Conservation (phyloP, 2,113 vertebrate genomes). For the Otocyon megalotis region DNA sequence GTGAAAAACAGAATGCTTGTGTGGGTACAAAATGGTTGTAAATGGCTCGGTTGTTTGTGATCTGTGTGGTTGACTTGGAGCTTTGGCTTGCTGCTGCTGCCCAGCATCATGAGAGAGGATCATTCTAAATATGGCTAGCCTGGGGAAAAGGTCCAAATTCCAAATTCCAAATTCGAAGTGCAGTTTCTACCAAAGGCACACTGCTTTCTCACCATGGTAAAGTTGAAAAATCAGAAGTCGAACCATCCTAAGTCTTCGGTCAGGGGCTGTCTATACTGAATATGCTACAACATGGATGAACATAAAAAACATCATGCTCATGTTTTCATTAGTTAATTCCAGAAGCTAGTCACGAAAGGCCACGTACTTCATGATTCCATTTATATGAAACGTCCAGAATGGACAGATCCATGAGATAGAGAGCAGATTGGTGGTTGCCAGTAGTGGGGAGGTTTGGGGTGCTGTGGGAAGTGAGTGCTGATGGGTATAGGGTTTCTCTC, state of each 20-base stretch:
- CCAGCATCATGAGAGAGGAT: background rate
- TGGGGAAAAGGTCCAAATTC: background rate
- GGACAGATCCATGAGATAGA: background rate
- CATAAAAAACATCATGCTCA: background rate
- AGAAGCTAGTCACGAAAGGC: background rate
- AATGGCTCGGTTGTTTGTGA: background rate
- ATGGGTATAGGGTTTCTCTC: background rate
- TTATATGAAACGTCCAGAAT: background rate
- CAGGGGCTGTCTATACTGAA: background rate
- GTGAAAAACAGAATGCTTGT: background rate
- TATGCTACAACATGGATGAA: background rate
- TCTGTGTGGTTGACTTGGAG: background rate
- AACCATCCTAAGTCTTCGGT: background rate
- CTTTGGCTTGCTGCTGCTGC: background rate
- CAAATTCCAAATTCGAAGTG: background rate
- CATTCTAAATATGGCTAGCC: background rate
- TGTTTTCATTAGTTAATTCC: background rate
- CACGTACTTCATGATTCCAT: background rate
- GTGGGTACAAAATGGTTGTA: background rate
- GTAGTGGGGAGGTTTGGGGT: background rate
- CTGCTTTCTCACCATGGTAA: background rate
- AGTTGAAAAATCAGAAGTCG: background rate
- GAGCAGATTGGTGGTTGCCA: background rate
- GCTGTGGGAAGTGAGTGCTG: background rate
- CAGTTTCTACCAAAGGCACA: background rate